phyloP scores from a whole-genome alignment of 2,113 vertebrate genomes.

The Pelusios castaneus region DNA sequence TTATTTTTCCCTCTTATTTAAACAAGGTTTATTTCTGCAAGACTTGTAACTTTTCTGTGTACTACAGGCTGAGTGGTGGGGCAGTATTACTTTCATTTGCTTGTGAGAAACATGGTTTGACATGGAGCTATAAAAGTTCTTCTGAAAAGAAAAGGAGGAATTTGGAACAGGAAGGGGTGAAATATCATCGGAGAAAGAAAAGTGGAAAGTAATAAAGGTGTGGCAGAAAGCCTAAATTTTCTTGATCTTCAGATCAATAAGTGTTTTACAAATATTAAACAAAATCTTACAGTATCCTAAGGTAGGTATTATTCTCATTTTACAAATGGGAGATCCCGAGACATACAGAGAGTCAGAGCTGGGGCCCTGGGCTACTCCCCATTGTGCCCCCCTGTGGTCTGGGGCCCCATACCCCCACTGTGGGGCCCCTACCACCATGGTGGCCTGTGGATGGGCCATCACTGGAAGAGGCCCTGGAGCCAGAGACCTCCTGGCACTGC shows the following conservation, averaged over 20 bases:
- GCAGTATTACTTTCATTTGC: not conserved
- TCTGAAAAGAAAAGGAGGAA: not conserved
- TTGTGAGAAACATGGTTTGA: not conserved
- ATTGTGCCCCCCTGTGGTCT: no score
- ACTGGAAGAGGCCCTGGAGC: no score
- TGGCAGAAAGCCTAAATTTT: not conserved
- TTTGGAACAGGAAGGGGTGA: not conserved
- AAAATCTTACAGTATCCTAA: not conserved
- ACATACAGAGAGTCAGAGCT: not conserved
- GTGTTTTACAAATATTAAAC: not conserved
- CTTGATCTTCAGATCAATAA: not conserved
- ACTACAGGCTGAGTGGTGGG: not conserved
- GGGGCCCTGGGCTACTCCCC: no score
- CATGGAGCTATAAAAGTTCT: not conserved
- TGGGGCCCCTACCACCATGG: no score
- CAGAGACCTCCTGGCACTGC: no score
- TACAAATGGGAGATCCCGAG: not conserved
- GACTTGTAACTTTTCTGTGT: not conserved
- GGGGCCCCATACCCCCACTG: no score
- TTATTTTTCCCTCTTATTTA: not conserved
- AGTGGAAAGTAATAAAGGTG: not conserved
- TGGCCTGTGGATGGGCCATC: no score
- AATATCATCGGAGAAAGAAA: not conserved
- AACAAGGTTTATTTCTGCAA: not conserved
- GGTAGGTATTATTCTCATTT: not conserved